Conservation (phyloP, 2,113 vertebrate genomes). For the Burhinus bistriatus region DNA sequence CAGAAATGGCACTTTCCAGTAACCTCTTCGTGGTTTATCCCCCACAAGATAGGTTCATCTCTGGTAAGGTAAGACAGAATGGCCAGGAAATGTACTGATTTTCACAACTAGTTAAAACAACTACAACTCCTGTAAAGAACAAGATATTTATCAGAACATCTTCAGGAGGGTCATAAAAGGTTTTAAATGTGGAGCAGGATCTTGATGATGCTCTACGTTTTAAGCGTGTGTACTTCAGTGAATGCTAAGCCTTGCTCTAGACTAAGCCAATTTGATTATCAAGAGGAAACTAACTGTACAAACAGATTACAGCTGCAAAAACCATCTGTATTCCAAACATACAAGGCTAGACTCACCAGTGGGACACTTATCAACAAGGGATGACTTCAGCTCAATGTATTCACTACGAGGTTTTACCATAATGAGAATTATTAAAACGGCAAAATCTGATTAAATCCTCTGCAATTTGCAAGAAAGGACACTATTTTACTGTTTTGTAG, state of each 20-base stretch:
- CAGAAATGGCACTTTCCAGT: neutral
- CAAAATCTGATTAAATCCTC: constrained; percentile 25
- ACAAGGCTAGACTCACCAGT: neutral
- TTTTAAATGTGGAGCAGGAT: neutral
- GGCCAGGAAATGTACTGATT: neutral
- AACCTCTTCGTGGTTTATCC: neutral
- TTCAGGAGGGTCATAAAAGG: neutral
- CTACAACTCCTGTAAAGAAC: neutral
- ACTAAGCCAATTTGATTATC: neutral
- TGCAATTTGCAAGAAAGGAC: constrained; percentile 12
- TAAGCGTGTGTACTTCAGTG: neutral
- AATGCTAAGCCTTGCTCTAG: neutral
- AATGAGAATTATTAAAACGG: neutral
- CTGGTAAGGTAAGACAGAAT: neutral
- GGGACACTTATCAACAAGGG: neutral
- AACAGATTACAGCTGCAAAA: neutral
- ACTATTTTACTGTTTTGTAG: constrained; percentile 5
- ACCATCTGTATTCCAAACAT: neutral
- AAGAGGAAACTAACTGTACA: neutral
- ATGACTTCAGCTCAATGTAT: neutral
- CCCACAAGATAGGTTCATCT: neutral
- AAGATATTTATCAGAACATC: neutral
- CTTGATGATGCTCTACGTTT: neutral
- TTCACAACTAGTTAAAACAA: neutral
- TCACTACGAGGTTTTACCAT: neutral